Percentiles rank a stretch among this genome's conserved stretches.
Conservation (phyloP, 2,888 invertebrate genomes). For the Drosophila neoperkinsi region DNA sequence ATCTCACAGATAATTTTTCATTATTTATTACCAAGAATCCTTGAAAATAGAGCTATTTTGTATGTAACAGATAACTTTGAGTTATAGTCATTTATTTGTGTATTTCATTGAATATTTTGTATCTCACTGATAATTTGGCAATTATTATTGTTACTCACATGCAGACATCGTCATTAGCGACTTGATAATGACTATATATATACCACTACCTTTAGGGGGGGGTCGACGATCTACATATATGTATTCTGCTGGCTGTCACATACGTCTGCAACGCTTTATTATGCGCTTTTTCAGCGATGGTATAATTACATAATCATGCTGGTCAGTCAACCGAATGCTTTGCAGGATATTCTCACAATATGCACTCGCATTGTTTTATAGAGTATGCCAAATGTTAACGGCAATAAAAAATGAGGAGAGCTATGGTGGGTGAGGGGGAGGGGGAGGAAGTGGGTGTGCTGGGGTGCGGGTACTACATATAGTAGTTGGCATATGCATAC, state of each 20-base stretch:
- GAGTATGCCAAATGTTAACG: conserved; percentile 55
- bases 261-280: neutral
- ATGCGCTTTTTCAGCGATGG: neutral
- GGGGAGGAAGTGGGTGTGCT: neutral
- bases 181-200: no score
- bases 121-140: neutral
- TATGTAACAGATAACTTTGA: neutral
- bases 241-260: neutral
- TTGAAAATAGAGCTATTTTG: neutral
- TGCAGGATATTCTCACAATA: conserved; percentile 36
- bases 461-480: neutral
- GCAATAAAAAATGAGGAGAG: conserved; percentile 40
- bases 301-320: conserved; percentile 55
- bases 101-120: neutral
- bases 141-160: no score
- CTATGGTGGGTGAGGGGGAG: neutral
- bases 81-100: neutral
- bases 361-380: conserved; percentile 4
- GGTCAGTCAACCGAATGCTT: conserved; percentile 47
- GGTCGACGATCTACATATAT: neutral
- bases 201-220: neutral
- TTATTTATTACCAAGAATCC: neutral
- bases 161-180: no score
- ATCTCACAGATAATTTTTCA: neutral
- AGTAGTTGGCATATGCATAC: conserved; percentile 4